A percentile compares a stretch with the other conserved stretches of the same genome.
phyloP scores from a whole-genome alignment of 2,888 invertebrate species.

The Ichneumon xanthorius region DNA sequence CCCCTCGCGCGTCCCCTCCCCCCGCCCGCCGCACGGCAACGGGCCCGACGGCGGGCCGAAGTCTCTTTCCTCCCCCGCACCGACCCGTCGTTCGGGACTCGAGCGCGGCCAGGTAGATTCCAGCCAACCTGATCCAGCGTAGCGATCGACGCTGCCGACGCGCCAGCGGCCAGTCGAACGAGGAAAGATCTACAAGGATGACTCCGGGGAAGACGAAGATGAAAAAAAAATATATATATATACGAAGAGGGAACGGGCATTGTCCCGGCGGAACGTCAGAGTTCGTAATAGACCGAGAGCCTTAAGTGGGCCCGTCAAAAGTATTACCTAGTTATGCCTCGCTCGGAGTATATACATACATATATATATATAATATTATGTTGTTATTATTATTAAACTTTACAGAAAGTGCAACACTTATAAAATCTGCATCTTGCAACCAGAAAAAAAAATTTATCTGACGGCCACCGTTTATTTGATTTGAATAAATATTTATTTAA shows the following conservation, averaged over 20 bases:
- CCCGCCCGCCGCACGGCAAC: slow-evolving; percentile 32
- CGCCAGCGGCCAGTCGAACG: background rate
- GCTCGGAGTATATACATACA: background rate
- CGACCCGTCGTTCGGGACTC: slow-evolving; percentile 36
- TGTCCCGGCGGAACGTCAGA: slow-evolving; percentile 43
- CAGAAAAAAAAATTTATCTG: too few species aligned
- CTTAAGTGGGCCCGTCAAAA: slow-evolving; percentile 35
- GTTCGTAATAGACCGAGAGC: slow-evolving; percentile 14
- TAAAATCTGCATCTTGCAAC: too few species aligned
- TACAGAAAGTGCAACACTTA: too few species aligned
- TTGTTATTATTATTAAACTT: too few species aligned
- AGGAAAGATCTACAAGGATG: slow-evolving; percentile 25
- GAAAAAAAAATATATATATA: background rate
- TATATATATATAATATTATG: background rate
- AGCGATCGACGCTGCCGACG: slow-evolving; percentile 4
- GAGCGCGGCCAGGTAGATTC: slow-evolving; percentile 70
- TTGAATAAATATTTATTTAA: too few species aligned
- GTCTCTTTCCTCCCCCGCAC: slow-evolving; percentile 42
- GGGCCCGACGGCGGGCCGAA: slow-evolving; percentile 32
- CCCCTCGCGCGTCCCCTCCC: slow-evolving; percentile 64
- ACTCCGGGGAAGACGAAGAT: slow-evolving; percentile 2
- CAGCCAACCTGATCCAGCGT: slow-evolving; percentile 70
- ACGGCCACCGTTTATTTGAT: too few species aligned
- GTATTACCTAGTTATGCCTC: slow-evolving; percentile 31
- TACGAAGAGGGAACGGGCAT: slow-evolving; percentile 38